These are phyloP conservation scores for Pelosia muscerda DNA, from an alignment of 2,888 invertebrate genomes.

Conservation along the genomic window DNA sequence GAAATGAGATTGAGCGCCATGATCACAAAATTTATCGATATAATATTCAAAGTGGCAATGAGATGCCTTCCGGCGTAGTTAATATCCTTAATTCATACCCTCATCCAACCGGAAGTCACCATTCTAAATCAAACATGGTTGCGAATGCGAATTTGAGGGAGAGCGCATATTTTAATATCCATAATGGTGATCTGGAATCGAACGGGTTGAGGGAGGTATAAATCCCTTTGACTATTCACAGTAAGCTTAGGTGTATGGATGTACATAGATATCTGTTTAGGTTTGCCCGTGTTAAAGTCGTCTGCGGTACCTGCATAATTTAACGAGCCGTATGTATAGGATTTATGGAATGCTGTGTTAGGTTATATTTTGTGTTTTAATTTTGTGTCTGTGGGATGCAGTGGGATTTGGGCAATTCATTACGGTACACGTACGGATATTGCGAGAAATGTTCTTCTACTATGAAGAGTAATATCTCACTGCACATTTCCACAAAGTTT, in stretches of 20 bases:
- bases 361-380: not conserved
- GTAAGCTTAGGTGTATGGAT: slow-evolving; percentile 18
- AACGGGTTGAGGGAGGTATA: slow-evolving; percentile 35
- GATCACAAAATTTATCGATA: slow-evolving; percentile 71
- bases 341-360: not conserved
- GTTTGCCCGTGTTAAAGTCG: slow-evolving; percentile 1
- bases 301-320: not conserved
- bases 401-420: too few species aligned
- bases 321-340: too few species aligned
- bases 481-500: too few species aligned
- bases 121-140: slow-evolving; percentile 83
- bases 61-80: slow-evolving; percentile 67
- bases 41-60: slow-evolving; percentile 72
- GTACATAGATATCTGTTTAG: slow-evolving; percentile 7
- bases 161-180: slow-evolving; percentile 78
- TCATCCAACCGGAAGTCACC: slow-evolving; percentile 77
- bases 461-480: not conserved
- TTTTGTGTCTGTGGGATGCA: not conserved
- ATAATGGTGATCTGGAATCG: slow-evolving; percentile 50
- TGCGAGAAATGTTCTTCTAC: not conserved
- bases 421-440: too few species aligned
- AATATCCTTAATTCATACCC: slow-evolving; percentile 75
- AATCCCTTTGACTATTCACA: slow-evolving; percentile 25
- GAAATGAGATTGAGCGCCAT: slow-evolving; percentile 53
- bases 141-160: slow-evolving; percentile 68